Percentiles rank a stretch among this genome's conserved stretches.
phyloP scores from a whole-genome alignment of 2,797 vertebrate species.

The Aselliscus stoliczkanus region DNA sequence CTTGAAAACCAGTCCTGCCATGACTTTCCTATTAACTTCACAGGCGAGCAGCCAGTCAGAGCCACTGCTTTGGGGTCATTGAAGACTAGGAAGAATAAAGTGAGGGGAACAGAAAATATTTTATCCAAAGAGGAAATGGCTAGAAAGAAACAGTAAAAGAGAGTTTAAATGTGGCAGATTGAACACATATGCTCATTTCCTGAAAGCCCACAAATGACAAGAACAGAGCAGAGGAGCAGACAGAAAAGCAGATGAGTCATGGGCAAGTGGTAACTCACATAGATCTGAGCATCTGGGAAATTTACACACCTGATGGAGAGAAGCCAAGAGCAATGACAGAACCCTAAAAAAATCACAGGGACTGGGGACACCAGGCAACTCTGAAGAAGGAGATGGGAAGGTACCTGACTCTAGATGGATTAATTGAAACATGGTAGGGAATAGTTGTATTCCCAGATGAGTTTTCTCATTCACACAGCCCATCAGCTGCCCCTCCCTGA shows the following conservation, averaged over 20 bases:
- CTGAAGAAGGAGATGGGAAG: not conserved
- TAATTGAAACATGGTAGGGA: not conserved
- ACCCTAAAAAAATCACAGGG: not conserved
- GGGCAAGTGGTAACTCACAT: not conserved
- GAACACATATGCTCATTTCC: not conserved
- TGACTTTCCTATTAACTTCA: not conserved
- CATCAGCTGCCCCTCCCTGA: not conserved
- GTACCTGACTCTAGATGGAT: not conserved
- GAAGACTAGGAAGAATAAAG: not conserved
- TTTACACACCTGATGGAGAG: not conserved
- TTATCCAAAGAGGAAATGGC: not conserved
- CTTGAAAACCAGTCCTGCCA: not conserved
- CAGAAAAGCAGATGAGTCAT: not conserved
- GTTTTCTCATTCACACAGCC: not conserved
- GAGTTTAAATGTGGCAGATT: not conserved
- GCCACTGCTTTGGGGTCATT: not conserved
- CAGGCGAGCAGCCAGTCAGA: not conserved
- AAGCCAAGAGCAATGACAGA: not conserved
- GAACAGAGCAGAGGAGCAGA: not conserved
- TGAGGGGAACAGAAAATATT: not conserved
- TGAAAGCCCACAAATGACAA: not conserved
- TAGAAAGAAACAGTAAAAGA: not conserved
- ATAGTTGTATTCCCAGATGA: not conserved
- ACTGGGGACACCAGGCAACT: not conserved
- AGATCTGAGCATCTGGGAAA: not conserved